phyloP scores from a whole-genome alignment of 2,797 vertebrate genomes.

The Capromys pilorides region DNA sequence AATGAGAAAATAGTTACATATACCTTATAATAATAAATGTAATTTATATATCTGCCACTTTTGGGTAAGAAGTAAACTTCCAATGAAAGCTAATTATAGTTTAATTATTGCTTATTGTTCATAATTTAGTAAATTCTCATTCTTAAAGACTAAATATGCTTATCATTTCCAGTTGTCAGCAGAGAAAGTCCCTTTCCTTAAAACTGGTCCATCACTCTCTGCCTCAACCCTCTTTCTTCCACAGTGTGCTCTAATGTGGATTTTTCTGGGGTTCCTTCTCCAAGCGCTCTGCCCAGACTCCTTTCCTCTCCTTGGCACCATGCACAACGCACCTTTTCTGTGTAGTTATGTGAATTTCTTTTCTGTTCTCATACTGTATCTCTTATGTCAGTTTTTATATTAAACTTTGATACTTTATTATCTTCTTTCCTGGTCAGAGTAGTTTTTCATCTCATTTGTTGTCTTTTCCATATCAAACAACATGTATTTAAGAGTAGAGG shows the following conservation, averaged over 20 bases:
- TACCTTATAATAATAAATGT: background rate
- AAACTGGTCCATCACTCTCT: background rate
- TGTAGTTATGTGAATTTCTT: background rate
- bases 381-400: background rate
- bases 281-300: background rate
- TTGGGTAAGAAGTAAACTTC: background rate
- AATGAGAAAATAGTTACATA: background rate
- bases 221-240: background rate
- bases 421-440: background rate
- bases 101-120: background rate
- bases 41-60: background rate
- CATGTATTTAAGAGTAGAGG: slow-evolving; percentile 2
- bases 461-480: background rate
- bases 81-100: background rate
- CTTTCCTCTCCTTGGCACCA: no score
- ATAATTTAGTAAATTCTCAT: background rate
- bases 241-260: background rate
- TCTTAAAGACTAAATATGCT: background rate
- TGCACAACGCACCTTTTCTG: background rate
- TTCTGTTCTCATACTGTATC: background rate
- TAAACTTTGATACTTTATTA: background rate
- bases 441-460: background rate
- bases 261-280: background rate
- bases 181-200: background rate
- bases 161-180: slow-evolving; percentile 33